Base-by-base conservation (phyloP, 2,888 invertebrate genomes). In the Penaeus monodon region DNA sequence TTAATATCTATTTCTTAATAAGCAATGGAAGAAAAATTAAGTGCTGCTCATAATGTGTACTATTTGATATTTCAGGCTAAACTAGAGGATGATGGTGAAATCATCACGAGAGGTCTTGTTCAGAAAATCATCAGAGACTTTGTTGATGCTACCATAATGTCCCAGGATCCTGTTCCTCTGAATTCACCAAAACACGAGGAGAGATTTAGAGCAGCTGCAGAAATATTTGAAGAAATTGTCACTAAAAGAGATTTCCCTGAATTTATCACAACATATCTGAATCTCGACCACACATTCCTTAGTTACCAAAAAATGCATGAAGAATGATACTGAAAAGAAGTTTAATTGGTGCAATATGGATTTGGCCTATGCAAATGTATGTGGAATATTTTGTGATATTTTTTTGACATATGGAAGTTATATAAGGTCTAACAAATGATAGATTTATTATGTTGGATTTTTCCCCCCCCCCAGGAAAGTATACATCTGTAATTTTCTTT, bases 221-320 rank as follows among this genome's bases (percentile, higher is more conserved):
- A 94, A 91, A 93, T 95, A 92, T 93, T 95, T 89, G 92, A 94
- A 90, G 94, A 95, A 91, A 91, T 95, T 73, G 94, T 95, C 85
- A 93, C 94, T 1, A 92, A 93, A 74, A 92, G 94, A 78, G 93
- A 94, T 82, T 94, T 95, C 29, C 95, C 95, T 0, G 95, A 95
- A 89, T 95, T 95, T 91, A 94, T 95, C 81, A 95, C 95, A 0
- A 94, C 93, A 27, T 94, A 94, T 91, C 92, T 95, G 1, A 94
- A 88, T 63, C 84, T 66, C 27, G 88, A 88, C 66, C 84, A 88
- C 49, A 84, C 88, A 27, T 88, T 88, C 76, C 79, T 80, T 17
- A 65, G 44, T 22, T 80, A 84, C 76, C 88, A 88, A 68, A 88
- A 84, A 38, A 44, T 65, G 22, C 57, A 57, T 57, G 57, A 57